Evolutionary conservation across 2,888 invertebrate species (phyloP).

Genomic region (Molorchus minor): DNA sequence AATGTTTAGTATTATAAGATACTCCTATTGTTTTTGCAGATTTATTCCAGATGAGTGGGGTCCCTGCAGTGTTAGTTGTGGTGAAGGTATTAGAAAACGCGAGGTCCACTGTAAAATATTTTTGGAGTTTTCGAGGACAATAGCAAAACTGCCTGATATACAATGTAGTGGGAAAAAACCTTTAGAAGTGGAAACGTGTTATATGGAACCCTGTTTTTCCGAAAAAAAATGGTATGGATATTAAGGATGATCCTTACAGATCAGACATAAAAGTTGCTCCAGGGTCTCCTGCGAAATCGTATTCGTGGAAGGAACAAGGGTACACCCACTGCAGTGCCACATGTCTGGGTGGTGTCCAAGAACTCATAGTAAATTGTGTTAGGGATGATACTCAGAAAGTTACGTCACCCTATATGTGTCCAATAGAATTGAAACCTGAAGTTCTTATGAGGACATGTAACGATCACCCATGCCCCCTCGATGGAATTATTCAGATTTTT

Average conservation of each 20-base stretch:
- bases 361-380: constrained; percentile 88
- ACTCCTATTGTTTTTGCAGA: too few species aligned
- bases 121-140: constrained; percentile 88
- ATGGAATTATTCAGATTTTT: constrained; percentile 92
- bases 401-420: constrained; percentile 88
- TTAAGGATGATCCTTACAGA: constrained; percentile 65
- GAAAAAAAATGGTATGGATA: constrained; percentile 59
- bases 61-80: constrained; percentile 86
- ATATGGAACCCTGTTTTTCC: constrained; percentile 77
- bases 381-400: constrained; percentile 87
- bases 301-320: constrained; percentile 89
- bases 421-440: constrained; percentile 87
- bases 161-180: constrained; percentile 90
- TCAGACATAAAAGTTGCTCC: constrained; percentile 48
- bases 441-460: constrained; percentile 77
- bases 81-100: constrained; percentile 86
- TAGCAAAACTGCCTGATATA: constrained; percentile 86
- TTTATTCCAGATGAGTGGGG: constrained; percentile 95
- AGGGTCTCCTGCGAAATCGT: constrained; percentile 75
- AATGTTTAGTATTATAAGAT: too few species aligned
- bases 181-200: constrained; percentile 80
- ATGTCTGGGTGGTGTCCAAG: constrained; percentile 79
- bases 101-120: constrained; percentile 95
- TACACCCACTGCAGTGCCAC: constrained; percentile 94
- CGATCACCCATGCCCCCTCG: constrained; percentile 94